Evolutionary conservation across 2,888 invertebrate species (phyloP).

Genomic region (Agrilus biguttatus): DNA sequence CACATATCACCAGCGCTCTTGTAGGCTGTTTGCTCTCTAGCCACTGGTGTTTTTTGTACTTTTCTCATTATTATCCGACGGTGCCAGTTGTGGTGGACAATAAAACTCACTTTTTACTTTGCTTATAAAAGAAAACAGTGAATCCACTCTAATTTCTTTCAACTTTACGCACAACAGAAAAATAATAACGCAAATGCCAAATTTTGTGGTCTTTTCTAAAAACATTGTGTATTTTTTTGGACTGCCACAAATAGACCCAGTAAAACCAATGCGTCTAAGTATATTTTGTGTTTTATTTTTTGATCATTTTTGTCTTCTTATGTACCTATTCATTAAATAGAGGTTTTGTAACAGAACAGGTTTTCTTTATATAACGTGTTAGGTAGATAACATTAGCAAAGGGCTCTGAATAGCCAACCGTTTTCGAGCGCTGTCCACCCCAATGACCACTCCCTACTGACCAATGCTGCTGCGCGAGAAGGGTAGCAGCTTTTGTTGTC

Average conservation of each 20-base stretch:
- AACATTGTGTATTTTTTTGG: too few species aligned
- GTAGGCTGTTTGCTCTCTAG: neutral
- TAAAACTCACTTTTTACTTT: too few species aligned
- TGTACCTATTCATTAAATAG: too few species aligned
- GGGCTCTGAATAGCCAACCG: constrained; percentile 19
- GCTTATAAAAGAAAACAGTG: too few species aligned
- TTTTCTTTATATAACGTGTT: neutral
- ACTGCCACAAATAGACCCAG: too few species aligned
- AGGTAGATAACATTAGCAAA: neutral
- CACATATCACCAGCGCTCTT: constrained; percentile 8
- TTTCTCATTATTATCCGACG: neutral
- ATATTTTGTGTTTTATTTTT: too few species aligned
- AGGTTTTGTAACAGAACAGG: constrained; percentile 2
- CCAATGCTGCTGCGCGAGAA: constrained; percentile 23
- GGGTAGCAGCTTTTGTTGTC: constrained; percentile 6
- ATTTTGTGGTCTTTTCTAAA: too few species aligned
- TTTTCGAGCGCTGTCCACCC: constrained; percentile 20
- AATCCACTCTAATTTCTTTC: too few species aligned
- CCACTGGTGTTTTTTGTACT: neutral
- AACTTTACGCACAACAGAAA: too few species aligned
- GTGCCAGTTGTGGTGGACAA: neutral
- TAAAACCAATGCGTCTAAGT: too few species aligned
- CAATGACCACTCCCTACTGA: constrained; percentile 30
- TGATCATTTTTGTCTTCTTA: too few species aligned
- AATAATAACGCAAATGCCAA: too few species aligned